Conservation (phyloP, 1,140 invertebrate species). For the Hesperophylax magnus region DNA sequence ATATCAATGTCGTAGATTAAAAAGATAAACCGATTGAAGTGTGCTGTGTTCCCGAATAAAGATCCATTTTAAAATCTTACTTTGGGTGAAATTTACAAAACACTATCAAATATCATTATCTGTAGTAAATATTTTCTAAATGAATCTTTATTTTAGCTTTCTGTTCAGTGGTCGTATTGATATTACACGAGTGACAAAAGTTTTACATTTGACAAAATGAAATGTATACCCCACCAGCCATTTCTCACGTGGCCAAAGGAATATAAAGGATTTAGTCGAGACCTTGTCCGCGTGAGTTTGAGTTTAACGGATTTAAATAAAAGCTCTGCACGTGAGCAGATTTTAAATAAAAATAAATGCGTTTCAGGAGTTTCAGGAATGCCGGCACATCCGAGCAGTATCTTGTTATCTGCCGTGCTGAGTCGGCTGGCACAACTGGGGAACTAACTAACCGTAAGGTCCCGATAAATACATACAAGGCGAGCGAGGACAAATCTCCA, state of each 20-base stretch:
- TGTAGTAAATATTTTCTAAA: too few relatives aligned
- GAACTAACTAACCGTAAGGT: constrained; percentile 25
- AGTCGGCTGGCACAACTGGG: constrained; percentile 1
- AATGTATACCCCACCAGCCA: neutral
- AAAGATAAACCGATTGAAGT: too few relatives aligned
- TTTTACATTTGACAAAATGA: neutral
- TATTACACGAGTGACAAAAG: too few relatives aligned
- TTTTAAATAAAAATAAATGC: constrained; percentile 27
- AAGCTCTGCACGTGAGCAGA: constrained; percentile 15
- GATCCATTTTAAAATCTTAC: too few relatives aligned
- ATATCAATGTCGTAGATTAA: too few relatives aligned
- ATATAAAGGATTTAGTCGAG: constrained; percentile 15
- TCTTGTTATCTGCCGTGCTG: constrained; percentile 15
- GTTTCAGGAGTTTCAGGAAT: neutral
- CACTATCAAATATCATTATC: too few relatives aligned
- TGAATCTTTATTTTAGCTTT: too few relatives aligned
- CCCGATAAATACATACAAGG: constrained; percentile 17
- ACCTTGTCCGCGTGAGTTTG: constrained; percentile 13
- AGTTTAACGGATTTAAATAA: constrained; percentile 37
- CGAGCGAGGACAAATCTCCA: constrained; percentile 6
- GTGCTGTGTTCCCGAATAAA: too few relatives aligned
- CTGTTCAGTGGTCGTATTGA: too few relatives aligned
- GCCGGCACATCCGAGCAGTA: neutral
- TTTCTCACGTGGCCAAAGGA: constrained; percentile 8
- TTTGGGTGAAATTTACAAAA: too few relatives aligned